Percentiles rank a stretch among this genome's conserved stretches.
Evolutionary conservation across 2,113 vertebrate genomes (phyloP).

Genomic region (Rostratula benghalensis): DNA sequence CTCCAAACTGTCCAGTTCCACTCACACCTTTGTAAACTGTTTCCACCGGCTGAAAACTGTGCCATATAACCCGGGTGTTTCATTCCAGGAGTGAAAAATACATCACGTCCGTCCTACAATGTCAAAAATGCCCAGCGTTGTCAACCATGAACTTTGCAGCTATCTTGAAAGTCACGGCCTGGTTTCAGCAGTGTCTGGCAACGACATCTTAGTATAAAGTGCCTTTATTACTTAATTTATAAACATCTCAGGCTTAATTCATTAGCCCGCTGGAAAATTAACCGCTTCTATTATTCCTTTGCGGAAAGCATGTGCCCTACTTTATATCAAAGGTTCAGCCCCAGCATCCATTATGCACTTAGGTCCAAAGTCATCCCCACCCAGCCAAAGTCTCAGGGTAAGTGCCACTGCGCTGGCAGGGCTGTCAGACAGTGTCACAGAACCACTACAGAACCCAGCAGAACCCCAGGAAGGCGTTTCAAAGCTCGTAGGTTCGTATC

Average conservation of each 20-base stretch:
- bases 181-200: background rate
- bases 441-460: background rate
- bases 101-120: background rate
- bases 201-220: background rate
- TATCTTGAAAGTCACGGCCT: background rate
- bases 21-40: background rate
- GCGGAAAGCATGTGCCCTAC: background rate
- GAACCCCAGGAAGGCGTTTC: background rate
- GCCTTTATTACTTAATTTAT: background rate
- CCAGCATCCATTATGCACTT: background rate
- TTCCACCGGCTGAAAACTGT: background rate
- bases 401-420: background rate
- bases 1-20: background rate
- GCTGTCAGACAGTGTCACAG: background rate
- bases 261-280: background rate
- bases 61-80: background rate
- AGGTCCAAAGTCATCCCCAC: background rate
- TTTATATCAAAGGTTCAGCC: background rate
- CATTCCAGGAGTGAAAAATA: background rate
- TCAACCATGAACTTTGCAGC: background rate
- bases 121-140: fast-evolving
- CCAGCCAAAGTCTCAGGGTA: background rate
- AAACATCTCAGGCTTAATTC: background rate
- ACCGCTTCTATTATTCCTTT: background rate
- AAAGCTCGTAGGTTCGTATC: background rate